Evolutionary conservation across 2,797 vertebrate genomes (phyloP).

Genomic region (Lagodon rhomboides): DNA sequence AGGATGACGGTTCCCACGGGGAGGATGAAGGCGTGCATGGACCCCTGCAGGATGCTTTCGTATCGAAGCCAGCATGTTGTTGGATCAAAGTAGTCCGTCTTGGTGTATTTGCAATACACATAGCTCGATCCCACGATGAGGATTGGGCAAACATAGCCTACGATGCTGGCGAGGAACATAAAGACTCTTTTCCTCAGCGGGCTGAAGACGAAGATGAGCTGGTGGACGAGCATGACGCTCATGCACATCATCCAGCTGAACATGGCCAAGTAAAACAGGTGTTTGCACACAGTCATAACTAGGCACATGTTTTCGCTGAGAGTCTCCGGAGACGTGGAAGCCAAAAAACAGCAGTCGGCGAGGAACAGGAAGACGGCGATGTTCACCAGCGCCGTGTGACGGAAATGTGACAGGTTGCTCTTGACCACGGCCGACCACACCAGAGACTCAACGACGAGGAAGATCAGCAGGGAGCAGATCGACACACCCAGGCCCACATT

Average conservation of each 20-base stretch:
- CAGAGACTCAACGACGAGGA: constrained; percentile 82
- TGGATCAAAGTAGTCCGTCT: constrained; percentile 47
- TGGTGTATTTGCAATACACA: constrained; percentile 71
- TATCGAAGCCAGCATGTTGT: constrained; percentile 83
- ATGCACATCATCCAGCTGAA: constrained; percentile 89
- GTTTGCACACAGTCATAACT: constrained; percentile 76
- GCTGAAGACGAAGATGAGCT: constrained; percentile 88
- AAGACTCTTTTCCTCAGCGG: constrained; percentile 85
- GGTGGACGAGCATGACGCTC: constrained; percentile 87
- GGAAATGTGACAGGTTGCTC: constrained; percentile 85
- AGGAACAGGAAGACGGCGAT: constrained; percentile 84
- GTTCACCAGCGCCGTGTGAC: constrained; percentile 87
- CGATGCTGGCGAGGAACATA: constrained; percentile 82
- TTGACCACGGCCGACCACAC: constrained; percentile 88
- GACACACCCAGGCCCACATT: constrained; percentile 82
- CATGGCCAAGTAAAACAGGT: constrained; percentile 86
- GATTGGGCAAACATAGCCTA: constrained; percentile 84
- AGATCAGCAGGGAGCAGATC: constrained; percentile 80
- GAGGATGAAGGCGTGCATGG: constrained; percentile 84
- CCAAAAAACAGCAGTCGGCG: constrained; percentile 81
- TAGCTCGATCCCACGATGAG: constrained; percentile 81
- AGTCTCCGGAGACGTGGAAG: constrained; percentile 31
- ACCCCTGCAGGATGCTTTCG: constrained; percentile 67
- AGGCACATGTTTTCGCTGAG: constrained; percentile 67
- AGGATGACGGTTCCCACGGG: constrained; percentile 82